Evolutionary conservation across 2,888 invertebrate genomes (phyloP).

Genomic region (Parnassius mnemosyne): DNA sequence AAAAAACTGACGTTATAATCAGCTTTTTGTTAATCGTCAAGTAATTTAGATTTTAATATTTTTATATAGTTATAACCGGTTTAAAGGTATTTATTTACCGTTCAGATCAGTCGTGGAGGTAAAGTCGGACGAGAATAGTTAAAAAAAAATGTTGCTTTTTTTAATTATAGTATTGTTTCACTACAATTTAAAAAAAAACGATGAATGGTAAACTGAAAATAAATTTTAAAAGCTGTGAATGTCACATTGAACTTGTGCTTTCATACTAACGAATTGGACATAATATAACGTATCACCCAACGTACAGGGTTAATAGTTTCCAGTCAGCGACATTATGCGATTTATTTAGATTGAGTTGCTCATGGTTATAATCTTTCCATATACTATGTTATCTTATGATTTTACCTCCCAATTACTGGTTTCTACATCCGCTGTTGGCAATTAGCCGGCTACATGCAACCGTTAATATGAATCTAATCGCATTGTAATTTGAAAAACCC

Average conservation of each 20-base stretch:
- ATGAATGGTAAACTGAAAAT: no score
- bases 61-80: slow-evolving; percentile 43
- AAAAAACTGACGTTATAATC: slow-evolving; percentile 78
- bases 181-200: background rate
- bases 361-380: slow-evolving; percentile 40
- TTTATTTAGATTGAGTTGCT: slow-evolving; percentile 22
- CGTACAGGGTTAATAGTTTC: background rate
- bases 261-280: no score
- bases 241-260: no score
- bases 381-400: slow-evolving; percentile 60
- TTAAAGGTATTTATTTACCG: background rate
- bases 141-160: background rate
- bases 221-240: no score
- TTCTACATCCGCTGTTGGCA: slow-evolving; percentile 69
- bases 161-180: background rate
- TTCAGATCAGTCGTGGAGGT: no score
- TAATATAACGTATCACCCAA: background rate
- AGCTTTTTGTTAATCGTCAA: slow-evolving; percentile 79
- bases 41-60: slow-evolving; percentile 67
- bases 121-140: no score
- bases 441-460: slow-evolving; percentile 74
- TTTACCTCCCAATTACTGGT: slow-evolving; percentile 71
- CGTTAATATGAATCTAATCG: slow-evolving; percentile 71
- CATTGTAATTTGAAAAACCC: slow-evolving; percentile 67
- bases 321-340: slow-evolving; percentile 4